Evolutionary conservation across 2,797 vertebrate species (phyloP), one percentile per base, ranked within the genome.

Genomic region (Myripristis jacobus): DNA sequence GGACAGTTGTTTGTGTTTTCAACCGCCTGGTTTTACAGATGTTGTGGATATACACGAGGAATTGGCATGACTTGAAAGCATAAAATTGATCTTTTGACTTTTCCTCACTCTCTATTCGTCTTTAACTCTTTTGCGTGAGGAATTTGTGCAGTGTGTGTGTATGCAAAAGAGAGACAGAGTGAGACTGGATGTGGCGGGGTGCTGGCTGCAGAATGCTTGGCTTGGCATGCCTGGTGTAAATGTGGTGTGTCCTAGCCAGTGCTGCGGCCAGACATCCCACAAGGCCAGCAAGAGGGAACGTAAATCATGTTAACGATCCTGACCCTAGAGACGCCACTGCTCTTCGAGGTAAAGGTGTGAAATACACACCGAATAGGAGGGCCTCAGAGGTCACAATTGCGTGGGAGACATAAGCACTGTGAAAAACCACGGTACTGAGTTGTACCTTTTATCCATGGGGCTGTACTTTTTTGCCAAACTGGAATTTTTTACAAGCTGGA

Each of bases 221-320:
- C 81, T 91, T 88, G 82, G 88, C 85, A 61, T 72, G 47, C 66
- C 34, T 81, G 79, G 67, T 78, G 61, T 86, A 85, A 87, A 90
- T 81, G 84, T 81, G 79, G 74, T 75, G 77, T 74, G 51, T 88
- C 63, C 77, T 79, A 79, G 79, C 84, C 83, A 72, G 71, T 64
- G 53, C 77, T 70, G 43, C 44, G 69, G 79, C 81, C 86, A 90
- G 80, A 82, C 77, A 61, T 86, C 78, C 80, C 72, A 75, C 61
- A 75, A 46, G 63, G 69, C 81, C 80, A 80, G 66, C 47, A 50
- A 60, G 29, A 67, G 36, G 59, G 66, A 66, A 61, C 1, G 51
- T 87, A 84, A 91, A 91, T 91, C 88, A 88, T 75, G 56, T 89
- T 86, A 91, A 87, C 55, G 21, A 88, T 60, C 57, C 41, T 80